Conservation (phyloP, 2,797 vertebrate species). For the Coregonus suidteri region DNA sequence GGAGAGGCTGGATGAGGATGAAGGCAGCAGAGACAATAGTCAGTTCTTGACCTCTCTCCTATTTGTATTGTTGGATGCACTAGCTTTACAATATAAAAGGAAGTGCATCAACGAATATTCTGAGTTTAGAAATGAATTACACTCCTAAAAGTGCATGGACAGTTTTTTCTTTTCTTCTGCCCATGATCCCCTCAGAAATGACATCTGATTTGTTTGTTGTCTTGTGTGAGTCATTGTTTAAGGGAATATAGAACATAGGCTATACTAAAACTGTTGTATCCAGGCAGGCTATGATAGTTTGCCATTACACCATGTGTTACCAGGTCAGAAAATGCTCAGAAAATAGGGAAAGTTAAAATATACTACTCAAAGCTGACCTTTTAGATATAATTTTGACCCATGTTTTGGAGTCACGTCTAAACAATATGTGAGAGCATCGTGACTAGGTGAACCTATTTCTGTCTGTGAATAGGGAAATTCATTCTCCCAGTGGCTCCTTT, state of each 20-base stretch:
- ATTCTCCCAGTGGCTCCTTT: background rate
- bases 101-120: conserved; percentile 75
- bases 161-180: conserved; percentile 65
- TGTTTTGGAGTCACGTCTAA: background rate
- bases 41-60: conserved; percentile 70
- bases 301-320: background rate
- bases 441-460: background rate
- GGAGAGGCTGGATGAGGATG: conserved; percentile 55
- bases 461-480: background rate
- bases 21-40: conserved; percentile 68
- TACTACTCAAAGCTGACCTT: background rate
- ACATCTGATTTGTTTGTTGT: conserved; percentile 68
- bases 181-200: conserved; percentile 58
- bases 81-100: conserved; percentile 68
- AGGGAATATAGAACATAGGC: conserved; percentile 5
- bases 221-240: conserved; percentile 10
- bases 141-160: conserved; percentile 52
- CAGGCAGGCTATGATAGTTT: background rate
- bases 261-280: background rate
- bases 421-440: background rate
- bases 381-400: background rate
- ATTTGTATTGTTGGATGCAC: conserved; percentile 73
- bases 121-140: conserved; percentile 73
- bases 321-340: background rate
- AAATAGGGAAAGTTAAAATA: background rate